phyloP scores from a whole-genome alignment of 2,888 invertebrate genomes.

The Autographa gamma region DNA sequence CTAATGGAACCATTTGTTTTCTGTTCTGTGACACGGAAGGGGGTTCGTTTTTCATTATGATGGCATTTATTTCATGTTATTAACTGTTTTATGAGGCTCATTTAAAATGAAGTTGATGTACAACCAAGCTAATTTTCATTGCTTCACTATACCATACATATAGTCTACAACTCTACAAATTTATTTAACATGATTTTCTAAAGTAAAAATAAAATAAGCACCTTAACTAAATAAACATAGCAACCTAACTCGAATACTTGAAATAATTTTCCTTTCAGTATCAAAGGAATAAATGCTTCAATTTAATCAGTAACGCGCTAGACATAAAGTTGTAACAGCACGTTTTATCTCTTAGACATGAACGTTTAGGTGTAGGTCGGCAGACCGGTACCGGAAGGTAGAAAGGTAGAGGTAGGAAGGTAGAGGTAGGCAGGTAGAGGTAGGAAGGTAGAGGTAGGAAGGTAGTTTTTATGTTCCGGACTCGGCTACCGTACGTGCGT shows the following conservation, averaged over 20 bases:
- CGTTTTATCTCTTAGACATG: conserved; percentile 60
- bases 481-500: conserved; percentile 56
- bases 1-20: conserved; percentile 78
- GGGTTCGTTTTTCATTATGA: conserved; percentile 58
- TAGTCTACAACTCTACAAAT: neutral
- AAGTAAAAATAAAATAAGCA: neutral
- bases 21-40: conserved; percentile 68
- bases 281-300: conserved; percentile 34
- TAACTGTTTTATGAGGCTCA: conserved; percentile 6
- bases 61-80: conserved; percentile 26
- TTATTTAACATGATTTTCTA: neutral
- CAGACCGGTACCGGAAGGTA: conserved; percentile 55
- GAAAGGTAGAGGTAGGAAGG: conserved; percentile 62
- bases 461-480: conserved; percentile 72
- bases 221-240: neutral
- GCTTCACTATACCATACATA: neutral
- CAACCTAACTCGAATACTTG: neutral
- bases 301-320: conserved; percentile 54
- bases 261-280: conserved; percentile 4
- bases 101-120: neutral
- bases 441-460: conserved; percentile 64
- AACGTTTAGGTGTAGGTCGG: conserved; percentile 56
- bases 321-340: conserved; percentile 53
- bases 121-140: neutral
- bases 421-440: conserved; percentile 64